Conservation (phyloP, 1,140 invertebrate species). For the Drosophila oshimai region DNA sequence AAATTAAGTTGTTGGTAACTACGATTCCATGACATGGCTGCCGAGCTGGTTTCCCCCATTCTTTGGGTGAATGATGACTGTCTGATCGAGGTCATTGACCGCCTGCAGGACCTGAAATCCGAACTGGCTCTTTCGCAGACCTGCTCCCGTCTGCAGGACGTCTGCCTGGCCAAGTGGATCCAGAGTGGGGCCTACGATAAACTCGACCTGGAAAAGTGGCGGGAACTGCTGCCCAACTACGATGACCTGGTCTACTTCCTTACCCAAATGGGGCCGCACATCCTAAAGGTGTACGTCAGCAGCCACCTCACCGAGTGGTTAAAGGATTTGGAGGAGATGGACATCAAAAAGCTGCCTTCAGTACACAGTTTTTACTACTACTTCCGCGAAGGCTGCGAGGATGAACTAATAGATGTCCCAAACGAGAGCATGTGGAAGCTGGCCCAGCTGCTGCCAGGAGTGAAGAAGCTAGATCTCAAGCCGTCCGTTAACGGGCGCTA, state of each 20-base stretch:
- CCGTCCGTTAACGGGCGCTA: conserved; percentile 63
- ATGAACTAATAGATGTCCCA: conserved; percentile 73
- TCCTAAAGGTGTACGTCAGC: conserved; percentile 44
- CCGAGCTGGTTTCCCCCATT: conserved; percentile 28
- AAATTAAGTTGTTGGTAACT: too few species aligned
- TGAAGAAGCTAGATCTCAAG: conserved; percentile 51
- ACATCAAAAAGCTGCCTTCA: conserved; percentile 49
- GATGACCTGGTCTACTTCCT: conserved; percentile 68
- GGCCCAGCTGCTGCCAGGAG: conserved; percentile 56
- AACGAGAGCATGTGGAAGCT: conserved; percentile 60
- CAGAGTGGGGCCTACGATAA: conserved; percentile 46
- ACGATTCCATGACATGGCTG: too few species aligned
- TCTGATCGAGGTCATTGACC: conserved; percentile 56
- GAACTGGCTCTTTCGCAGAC: conserved; percentile 54
- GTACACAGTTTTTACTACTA: conserved; percentile 57
- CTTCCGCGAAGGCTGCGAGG: conserved; percentile 59
- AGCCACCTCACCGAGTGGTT: conserved; percentile 57
- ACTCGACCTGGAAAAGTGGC: conserved; percentile 65
- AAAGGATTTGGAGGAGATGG: conserved; percentile 64
- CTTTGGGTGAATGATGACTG: conserved; percentile 67
- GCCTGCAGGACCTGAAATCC: conserved; percentile 50
- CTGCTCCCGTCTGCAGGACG: conserved; percentile 55
- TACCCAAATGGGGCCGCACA: conserved; percentile 35
- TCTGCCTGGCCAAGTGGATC: conserved; percentile 56
- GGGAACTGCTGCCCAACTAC: conserved; percentile 49